Evolutionary conservation across 2,113 vertebrate genomes (phyloP), one percentile per base, ranked within the genome.

Genomic region (Microcebus murinus): DNA sequence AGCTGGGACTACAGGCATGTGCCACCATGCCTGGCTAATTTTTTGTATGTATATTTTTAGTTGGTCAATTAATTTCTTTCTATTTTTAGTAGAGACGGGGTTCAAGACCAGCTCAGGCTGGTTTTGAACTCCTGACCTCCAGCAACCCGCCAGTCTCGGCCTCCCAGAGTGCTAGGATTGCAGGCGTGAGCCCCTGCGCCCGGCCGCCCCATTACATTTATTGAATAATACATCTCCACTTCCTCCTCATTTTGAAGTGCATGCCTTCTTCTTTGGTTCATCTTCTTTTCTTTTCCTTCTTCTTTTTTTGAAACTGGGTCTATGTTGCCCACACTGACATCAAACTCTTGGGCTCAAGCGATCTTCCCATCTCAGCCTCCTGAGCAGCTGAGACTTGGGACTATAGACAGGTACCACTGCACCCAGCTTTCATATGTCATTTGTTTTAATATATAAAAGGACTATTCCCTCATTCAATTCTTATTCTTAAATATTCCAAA

Each of bases 401-500:
- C 55, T 55, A 42, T 11, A 42, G 23, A 23, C 23, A 73, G 39
- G 70, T 15, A 25, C 21, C 39, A 23, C 39, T 27, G 13, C 13
- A 23, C 39, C 12, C 39, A 42, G 23, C 67, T n/a, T 55, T 55
- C 18, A 18, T 55, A 55, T 48, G 48, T 68, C 31, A 9, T 67
- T 84, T 80, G 31, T 87, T 80, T 76, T 77, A 91, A 90, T 50
- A 85, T 59, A 20, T 71, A 27, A 31, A 90, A 90, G 27, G 10
- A n/a, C 6, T 48, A 77, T 48, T 85, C 36, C 13, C 27, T 50
- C 29, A 25, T 63, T 81, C 71, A 80, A 61, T 59, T 70, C 34
- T 88, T 90, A 73, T 83, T 94, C 59, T 52, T 84, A 77, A 93
- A 61, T 48, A 77, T 90, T 68, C 25, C 71, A 95, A 85, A 95